These are phyloP conservation scores for Argyrosomus regius DNA, from an alignment of 2,797 vertebrate genomes.

Conservation along the genomic window DNA sequence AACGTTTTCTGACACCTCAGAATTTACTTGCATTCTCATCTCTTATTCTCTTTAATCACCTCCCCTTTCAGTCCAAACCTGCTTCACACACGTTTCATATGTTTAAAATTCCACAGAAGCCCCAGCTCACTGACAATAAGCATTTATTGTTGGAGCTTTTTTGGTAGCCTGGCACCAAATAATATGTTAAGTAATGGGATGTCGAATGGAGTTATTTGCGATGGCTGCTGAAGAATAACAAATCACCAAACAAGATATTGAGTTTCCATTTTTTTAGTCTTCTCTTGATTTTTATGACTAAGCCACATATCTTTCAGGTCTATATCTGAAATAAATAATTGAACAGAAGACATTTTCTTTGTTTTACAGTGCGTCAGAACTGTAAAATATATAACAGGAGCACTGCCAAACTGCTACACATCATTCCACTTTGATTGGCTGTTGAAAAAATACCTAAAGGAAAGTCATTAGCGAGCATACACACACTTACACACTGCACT, in stretches of 20 bases:
- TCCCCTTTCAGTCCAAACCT: conserved; percentile 70
- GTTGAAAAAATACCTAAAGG: conserved; percentile 53
- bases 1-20: conserved; percentile 71
- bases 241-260: conserved; percentile 46
- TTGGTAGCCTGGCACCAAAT: conserved; percentile 53
- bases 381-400: conserved; percentile 32
- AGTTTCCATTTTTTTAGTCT: conserved; percentile 46
- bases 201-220: conserved; percentile 63
- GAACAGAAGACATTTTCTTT: conserved; percentile 39
- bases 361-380: conserved; percentile 27
- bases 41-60: conserved; percentile 80
- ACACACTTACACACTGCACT: conserved; percentile 34
- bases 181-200: conserved; percentile 67
- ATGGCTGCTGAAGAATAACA: conserved; percentile 58
- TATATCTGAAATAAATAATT: conserved; percentile 48
- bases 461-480: conserved; percentile 63
- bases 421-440: conserved; percentile 52
- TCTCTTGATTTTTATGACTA: conserved; percentile 42
- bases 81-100: conserved; percentile 61
- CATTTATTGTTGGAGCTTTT: conserved; percentile 66
- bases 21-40: conserved; percentile 75
- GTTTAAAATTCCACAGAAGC: conserved; percentile 65
- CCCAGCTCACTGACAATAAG: conserved; percentile 62
- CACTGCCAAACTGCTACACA: conserved; percentile 39
- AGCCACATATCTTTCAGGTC: conserved; percentile 29